A percentile compares a stretch with the other conserved stretches of the same genome.
Evolutionary conservation across 2,113 vertebrate species (phyloP).

Genomic region (Tretioscincus oriximinensis): DNA sequence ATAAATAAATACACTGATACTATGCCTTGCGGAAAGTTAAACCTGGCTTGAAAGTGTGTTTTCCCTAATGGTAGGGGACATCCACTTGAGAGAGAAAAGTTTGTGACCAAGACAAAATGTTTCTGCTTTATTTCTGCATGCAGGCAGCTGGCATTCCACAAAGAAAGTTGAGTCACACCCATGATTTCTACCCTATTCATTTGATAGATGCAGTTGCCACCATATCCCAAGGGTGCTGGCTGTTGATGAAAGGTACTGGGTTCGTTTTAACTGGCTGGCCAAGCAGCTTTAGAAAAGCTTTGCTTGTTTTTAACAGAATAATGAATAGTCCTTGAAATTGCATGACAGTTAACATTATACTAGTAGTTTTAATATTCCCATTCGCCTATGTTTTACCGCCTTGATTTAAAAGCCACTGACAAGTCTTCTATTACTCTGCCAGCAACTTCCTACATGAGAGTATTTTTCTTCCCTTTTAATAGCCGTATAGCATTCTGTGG

Average conservation of each 20-base stretch:
- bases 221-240: background rate
- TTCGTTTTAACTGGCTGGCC: fast-evolving
- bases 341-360: background rate
- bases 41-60: too few species aligned
- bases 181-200: background rate
- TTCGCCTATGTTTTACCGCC: background rate
- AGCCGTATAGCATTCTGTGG: too few species aligned
- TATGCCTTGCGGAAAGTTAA: background rate
- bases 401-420: constrained; percentile 21
- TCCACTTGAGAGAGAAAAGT: too few species aligned
- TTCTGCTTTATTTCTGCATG: too few species aligned
- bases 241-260: background rate
- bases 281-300: background rate
- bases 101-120: too few species aligned
- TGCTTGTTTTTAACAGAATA: background rate
- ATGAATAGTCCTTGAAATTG: background rate
- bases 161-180: too few species aligned
- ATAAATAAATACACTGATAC: too few species aligned
- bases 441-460: background rate
- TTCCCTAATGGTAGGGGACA: too few species aligned
- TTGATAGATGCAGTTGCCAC: background rate
- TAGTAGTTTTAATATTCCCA: background rate
- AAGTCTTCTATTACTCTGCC: background rate
- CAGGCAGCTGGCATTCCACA: too few species aligned
- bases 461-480: too few species aligned